Evolutionary conservation across 2,888 invertebrate species (phyloP), one percentile per base, ranked within the genome.

Genomic region (Morpho helenor): DNA sequence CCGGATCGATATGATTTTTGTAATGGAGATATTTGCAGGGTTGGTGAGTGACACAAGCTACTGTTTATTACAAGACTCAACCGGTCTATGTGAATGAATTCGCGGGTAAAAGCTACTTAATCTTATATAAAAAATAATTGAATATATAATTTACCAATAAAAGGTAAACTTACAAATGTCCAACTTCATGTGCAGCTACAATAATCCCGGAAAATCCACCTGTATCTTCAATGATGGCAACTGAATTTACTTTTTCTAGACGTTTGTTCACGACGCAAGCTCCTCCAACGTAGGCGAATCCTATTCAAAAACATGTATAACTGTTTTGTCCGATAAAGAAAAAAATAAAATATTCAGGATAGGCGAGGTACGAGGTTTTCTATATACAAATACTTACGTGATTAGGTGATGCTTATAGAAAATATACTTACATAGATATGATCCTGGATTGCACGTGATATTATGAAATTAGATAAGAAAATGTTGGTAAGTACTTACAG

Each of bases 171-270:
- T 93, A 98, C 97, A 98, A 93, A 92, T 98, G 98, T 71, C 98
- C 98, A 70, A 98, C 97, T 95, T 98, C 98, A 82, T 98, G 98
- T 67, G 98, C 98, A 60, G 98, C 98, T 2, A 98, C 98, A 76
- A 98, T 98, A 78, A 98, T 98, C 64, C 98, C 98, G 72, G 97
- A 97, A 91, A 98, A 98, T 68, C 98, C 98, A 68, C 98, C 98
- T 44, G 98, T 98, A 80, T 98, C 98, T 87, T 98, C 98, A 78
- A 98, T 98, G 76, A 98, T 98, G 73, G 98, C 98, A 60, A 98
- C 98, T 59, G 97, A 97, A 91, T 98, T 98, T 69, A 98, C 98
- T 89, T 98, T 98, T 92, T 98, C 97, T 70, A 98, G 92, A 69
- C 98, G 92, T 82, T 98, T 98, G 92, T 98, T 98, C 65, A 98